Percentiles rank a stretch among this genome's conserved stretches.
phyloP scores from a whole-genome alignment of 2,888 invertebrate genomes.

The Parnassius mnemosyne region DNA sequence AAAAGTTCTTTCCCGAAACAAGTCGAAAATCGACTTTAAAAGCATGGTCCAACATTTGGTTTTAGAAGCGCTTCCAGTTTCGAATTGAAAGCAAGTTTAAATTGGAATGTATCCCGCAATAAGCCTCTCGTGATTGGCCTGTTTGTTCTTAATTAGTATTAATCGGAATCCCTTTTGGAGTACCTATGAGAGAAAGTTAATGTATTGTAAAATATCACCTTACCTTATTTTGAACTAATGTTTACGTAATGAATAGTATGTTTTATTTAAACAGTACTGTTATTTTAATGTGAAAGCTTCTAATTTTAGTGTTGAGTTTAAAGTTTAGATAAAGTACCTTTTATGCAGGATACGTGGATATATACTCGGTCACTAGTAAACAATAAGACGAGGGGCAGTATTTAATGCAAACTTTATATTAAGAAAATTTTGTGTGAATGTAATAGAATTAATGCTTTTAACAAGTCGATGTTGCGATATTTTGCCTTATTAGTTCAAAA shows the following conservation, averaged over 20 bases:
- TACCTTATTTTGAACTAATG: constrained; percentile 31
- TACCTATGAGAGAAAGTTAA: constrained; percentile 39
- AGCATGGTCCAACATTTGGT: constrained; percentile 74
- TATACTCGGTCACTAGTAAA: too few species aligned
- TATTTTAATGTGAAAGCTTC: too few species aligned
- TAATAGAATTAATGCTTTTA: too few species aligned
- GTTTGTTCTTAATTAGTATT: constrained; percentile 79
- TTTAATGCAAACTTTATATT: too few species aligned
- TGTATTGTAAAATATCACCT: constrained; percentile 45
- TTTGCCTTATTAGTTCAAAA: too few species aligned
- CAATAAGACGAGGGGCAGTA: too few species aligned
- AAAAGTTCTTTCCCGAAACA: constrained; percentile 71
- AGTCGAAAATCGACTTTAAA: constrained; percentile 79
- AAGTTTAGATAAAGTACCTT: too few species aligned
- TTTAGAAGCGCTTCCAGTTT: constrained; percentile 66
- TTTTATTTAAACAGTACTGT: neutral
- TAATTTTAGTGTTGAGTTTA: too few species aligned
- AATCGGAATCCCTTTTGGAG: constrained; percentile 67
- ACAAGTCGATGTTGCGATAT: too few species aligned
- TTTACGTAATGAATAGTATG: constrained; percentile 18
- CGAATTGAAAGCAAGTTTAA: constrained; percentile 77
- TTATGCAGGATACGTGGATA: too few species aligned
- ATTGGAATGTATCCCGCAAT: constrained; percentile 80
- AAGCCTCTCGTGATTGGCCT: constrained; percentile 78
- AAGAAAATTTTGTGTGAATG: too few species aligned